phyloP scores from a whole-genome alignment of 2,113 vertebrate genomes.

The Trichomycterus rosablanca region DNA sequence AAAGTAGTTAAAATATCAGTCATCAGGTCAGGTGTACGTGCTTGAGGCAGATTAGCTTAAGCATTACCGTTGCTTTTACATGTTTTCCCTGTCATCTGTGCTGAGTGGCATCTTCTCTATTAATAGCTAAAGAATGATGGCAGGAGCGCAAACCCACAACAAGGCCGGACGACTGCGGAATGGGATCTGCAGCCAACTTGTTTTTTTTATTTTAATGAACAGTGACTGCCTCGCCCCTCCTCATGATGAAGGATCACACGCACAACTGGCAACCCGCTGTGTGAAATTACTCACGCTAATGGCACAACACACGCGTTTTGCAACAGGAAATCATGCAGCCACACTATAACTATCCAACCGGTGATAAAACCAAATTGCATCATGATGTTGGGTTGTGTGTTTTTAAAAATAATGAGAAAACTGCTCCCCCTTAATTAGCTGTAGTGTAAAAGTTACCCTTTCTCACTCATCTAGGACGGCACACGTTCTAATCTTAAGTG shows the following conservation, averaged over 20 bases:
- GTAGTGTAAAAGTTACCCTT: slow-evolving; percentile 26
- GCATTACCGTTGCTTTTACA: background rate
- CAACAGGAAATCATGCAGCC: slow-evolving; percentile 74
- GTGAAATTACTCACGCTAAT: slow-evolving; percentile 72
- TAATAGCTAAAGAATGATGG: slow-evolving; percentile 22
- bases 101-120: slow-evolving; percentile 30
- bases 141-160: slow-evolving; percentile 36
- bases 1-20: slow-evolving; percentile 27
- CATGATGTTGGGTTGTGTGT: slow-evolving; percentile 66
- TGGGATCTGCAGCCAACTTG: slow-evolving; percentile 28
- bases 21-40: slow-evolving; percentile 28
- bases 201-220: no score
- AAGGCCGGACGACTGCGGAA: slow-evolving; percentile 16
- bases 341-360: slow-evolving; percentile 69
- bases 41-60: slow-evolving; percentile 9
- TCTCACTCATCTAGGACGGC: slow-evolving; percentile 21
- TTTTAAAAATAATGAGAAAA: slow-evolving; percentile 52
- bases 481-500: slow-evolving; percentile 24
- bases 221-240: slow-evolving; percentile 50
- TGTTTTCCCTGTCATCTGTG: slow-evolving; percentile 29
- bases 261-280: slow-evolving; percentile 70
- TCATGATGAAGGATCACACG: slow-evolving; percentile 57
- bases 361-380: slow-evolving; percentile 73
- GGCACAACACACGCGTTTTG: slow-evolving; percentile 66
- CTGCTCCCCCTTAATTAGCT: slow-evolving; percentile 44